These are phyloP conservation scores for Rhogogaster chlorosoma DNA, from an alignment of 2,888 invertebrate species.

Conservation along the genomic window DNA sequence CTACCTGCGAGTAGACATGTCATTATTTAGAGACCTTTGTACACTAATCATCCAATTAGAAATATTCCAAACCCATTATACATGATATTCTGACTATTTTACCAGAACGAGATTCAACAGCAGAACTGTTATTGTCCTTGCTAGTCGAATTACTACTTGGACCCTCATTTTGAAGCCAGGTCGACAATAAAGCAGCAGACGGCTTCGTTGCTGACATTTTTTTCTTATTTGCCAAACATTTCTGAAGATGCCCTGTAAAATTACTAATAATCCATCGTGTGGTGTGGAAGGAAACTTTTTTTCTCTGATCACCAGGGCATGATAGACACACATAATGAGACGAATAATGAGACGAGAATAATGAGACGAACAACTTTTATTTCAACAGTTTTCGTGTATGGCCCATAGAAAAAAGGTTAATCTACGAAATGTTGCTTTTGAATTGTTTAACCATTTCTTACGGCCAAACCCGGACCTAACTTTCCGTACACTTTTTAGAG, in stretches of 20 bases:
- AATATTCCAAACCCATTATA: background rate
- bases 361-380: no score
- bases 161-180: background rate
- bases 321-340: slow-evolving; percentile 9
- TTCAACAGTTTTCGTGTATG: no score
- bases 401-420: no score
- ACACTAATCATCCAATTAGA: background rate
- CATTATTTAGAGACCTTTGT: slow-evolving; percentile 3
- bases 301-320: background rate
- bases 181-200: slow-evolving; percentile 13
- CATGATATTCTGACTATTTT: background rate
- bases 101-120: background rate
- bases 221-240: slow-evolving; percentile 5
- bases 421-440: no score
- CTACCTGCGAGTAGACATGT: slow-evolving; percentile 7
- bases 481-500: no score
- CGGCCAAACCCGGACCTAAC: no score
- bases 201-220: slow-evolving; percentile 6
- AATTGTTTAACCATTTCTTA: no score
- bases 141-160: background rate
- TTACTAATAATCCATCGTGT: slow-evolving; percentile 13
- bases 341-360: no score
- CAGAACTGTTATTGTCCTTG: background rate
- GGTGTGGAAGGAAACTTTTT: slow-evolving; percentile 3
- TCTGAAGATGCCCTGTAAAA: slow-evolving; percentile 3